Evolutionary conservation across 2,113 vertebrate species (phyloP).

Genomic region (Rallus limicola): DNA sequence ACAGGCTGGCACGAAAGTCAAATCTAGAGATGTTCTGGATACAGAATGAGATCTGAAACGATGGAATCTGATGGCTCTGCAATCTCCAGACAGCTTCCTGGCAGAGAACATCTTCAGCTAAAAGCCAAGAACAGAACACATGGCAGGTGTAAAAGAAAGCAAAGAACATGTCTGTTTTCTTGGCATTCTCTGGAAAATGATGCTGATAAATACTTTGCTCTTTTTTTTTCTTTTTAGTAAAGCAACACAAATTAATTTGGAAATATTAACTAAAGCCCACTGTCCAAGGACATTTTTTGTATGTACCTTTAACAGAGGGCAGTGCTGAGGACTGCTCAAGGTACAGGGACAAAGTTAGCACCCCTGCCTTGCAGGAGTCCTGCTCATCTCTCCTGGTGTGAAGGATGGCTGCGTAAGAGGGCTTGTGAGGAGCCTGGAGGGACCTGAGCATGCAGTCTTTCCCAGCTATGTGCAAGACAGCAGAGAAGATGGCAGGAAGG

Average conservation of each 20-base stretch:
- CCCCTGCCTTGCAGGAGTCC: neutral
- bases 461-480: neutral
- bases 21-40: neutral
- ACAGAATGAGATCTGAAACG: neutral
- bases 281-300: fast-evolving
- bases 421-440: neutral
- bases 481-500: neutral
- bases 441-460: neutral
- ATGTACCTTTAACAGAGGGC: neutral
- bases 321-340: neutral
- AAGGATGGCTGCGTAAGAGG: neutral
- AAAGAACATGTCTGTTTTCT: neutral
- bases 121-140: neutral
- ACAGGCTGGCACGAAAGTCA: conserved; percentile 86
- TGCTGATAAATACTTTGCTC: neutral
- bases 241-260: neutral
- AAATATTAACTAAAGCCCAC: neutral
- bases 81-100: neutral
- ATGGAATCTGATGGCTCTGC: neutral
- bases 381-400: neutral
- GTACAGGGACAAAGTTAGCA: neutral
- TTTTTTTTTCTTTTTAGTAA: neutral
- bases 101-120: conserved; percentile 26
- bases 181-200: neutral
- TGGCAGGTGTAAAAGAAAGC: neutral